A percentile compares a stretch with the other conserved stretches of the same genome.
These are phyloP conservation scores for Meda fulgida DNA, from an alignment of 2,797 vertebrate genomes.

Conservation along the genomic window DNA sequence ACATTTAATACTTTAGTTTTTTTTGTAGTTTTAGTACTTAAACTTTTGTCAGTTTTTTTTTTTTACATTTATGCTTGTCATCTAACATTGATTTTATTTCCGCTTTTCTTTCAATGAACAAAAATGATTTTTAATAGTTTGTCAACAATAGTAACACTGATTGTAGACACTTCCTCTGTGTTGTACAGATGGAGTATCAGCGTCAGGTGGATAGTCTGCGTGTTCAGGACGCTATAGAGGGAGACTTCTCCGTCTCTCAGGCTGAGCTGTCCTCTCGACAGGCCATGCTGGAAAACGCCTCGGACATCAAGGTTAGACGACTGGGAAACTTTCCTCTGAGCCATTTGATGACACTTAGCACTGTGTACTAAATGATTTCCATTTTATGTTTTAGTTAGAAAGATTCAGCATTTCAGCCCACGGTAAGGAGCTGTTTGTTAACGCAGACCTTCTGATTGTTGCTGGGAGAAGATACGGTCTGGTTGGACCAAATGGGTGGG, in stretches of 20 bases:
- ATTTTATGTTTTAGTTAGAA: conserved; percentile 79
- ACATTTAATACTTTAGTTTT: background rate
- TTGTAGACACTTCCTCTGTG: background rate
- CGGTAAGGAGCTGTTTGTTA: conserved; percentile 92
- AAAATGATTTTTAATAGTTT: background rate
- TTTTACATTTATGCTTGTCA: background rate
- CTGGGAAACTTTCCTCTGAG: background rate
- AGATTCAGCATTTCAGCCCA: conserved; percentile 96
- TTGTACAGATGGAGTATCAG: conserved; percentile 85
- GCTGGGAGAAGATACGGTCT: conserved; percentile 91
- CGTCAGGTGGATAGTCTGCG: conserved; percentile 85
- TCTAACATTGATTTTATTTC: background rate
- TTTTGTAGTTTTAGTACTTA: background rate
- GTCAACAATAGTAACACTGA: background rate
- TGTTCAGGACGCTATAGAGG: conserved; percentile 84
- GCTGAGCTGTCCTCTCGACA: conserved; percentile 91
- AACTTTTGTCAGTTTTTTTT: too few relatives aligned
- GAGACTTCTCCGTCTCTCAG: conserved; percentile 91
- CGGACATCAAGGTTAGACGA: conserved; percentile 87
- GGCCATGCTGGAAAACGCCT: conserved; percentile 94
- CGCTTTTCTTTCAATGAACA: background rate
- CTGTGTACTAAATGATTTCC: background rate
- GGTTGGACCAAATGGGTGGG: conserved; percentile 94
- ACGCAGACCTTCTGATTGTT: conserved; percentile 91
- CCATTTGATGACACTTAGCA: background rate